Evolutionary conservation across 2,888 invertebrate genomes (phyloP).

Genomic region (Apotomis turbidana): DNA sequence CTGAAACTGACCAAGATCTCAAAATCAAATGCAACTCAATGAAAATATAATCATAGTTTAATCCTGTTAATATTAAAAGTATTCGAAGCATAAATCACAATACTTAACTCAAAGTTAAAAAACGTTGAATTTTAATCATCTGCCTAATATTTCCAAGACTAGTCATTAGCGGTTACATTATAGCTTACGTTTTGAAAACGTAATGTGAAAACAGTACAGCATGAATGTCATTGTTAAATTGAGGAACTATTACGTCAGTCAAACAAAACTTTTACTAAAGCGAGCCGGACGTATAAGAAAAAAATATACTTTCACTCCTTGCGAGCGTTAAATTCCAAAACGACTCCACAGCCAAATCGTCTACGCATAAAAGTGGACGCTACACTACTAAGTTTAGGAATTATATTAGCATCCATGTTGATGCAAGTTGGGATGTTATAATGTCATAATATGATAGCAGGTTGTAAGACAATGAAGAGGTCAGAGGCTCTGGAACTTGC

Average conservation of each 20-base stretch:
- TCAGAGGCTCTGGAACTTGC: conserved; percentile 66
- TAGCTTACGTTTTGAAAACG: conserved; percentile 45
- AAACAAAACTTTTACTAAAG: conserved; percentile 74
- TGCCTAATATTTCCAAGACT: not conserved
- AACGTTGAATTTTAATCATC: not conserved
- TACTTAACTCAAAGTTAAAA: not conserved
- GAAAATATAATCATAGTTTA: too few species aligned
- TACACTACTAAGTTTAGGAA: conserved; percentile 42
- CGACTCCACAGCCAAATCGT: conserved; percentile 46
- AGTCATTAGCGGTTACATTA: conserved; percentile 45
- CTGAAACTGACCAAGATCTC: too few species aligned
- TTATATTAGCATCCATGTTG: conserved; percentile 39
- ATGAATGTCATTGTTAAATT: conserved; percentile 53
- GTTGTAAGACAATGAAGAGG: conserved; percentile 67
- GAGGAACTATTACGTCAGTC: conserved; percentile 72
- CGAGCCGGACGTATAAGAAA: conserved; percentile 72
- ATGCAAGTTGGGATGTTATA: conserved; percentile 44
- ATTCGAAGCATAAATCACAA: not conserved
- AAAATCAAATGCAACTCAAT: too few species aligned
- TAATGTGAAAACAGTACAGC: conserved; percentile 49
- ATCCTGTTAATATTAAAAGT: too few species aligned
- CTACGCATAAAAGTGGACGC: conserved; percentile 46
- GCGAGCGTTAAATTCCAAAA: conserved; percentile 52
- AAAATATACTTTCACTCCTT: conserved; percentile 77
- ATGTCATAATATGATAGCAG: conserved; percentile 45